Evolutionary conservation across 2,888 invertebrate species (phyloP), one percentile per base, ranked within the genome.

Genomic region (Gnatocerus cornutus): DNA sequence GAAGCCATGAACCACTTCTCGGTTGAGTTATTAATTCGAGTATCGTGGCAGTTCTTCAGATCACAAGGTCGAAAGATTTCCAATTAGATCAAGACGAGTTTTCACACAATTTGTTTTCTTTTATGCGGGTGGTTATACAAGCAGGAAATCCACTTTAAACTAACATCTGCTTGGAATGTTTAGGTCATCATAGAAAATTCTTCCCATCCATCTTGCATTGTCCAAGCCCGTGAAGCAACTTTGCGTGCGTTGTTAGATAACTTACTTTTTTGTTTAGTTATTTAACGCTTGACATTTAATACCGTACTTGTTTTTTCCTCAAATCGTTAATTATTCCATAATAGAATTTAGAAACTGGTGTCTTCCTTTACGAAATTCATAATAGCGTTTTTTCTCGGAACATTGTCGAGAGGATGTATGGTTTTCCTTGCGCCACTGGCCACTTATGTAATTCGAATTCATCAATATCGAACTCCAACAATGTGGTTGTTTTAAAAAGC

Each of bases 251-350:
- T 37, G 27, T 41, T 43, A n/a, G 39, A 33, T 55, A 55, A 55
- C 55, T 3, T 21, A 21, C 21, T 21, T 21, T 21, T 55, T 13
- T 14, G 5, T 13, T 27, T 29, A 27, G 53, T 53, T 53, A 53
- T 53, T 33, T 27, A 53, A 53, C 48, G 48, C 27, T 50, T 62
- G 62, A 62, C 62, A 62, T 62, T 62, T 62, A 41, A 58, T 8
- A 37, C 27, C 27, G 45, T 39, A 48, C 14, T 16, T 50, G 21
- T 61, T 61, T 62, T 46, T 46, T 52, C 62, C 62, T 10, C 41
- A 46, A 58, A 58, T 39, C 33, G 37, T 10, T 10, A 9, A 13
- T 37, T 52, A 39, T 7, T 7, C 46, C 46, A 7, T 55, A 29
- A 37, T 30, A 43, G 45, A 53, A 45, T 64, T 63, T 64, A 55